Base-by-base conservation (phyloP, 2,888 invertebrate genomes). In the Dorcus hopei region DNA sequence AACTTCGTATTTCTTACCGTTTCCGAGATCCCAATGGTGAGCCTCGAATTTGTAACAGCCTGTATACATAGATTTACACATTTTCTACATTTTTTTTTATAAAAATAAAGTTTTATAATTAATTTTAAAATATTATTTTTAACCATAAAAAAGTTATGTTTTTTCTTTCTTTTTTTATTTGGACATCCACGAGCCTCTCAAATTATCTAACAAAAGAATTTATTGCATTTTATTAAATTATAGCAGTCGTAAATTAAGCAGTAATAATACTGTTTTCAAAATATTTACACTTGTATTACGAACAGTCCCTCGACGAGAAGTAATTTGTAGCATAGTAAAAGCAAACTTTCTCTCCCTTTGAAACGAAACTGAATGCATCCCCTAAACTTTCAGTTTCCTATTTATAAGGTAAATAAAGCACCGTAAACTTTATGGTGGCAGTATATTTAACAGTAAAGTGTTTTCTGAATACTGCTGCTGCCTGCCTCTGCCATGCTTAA, bases 351-450 rank as follows among this genome's bases (percentile, higher is more conserved):
- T 33, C 26, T 45, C 45, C 45, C 45, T 45, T 45, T 45, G 6
- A 45, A 45, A 45, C 19, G 45, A 45, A 45, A 45, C 45, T 45
- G 43, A 51, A 52, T n/a, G n/a, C 39, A 47, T 40, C 56, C 51
- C 26, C 45, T 19, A 9, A 51, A 57, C 56, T 57, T 57, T 57
- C 56, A 43, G 23, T 57, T 57, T 57, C 45, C 47, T 23, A 54
- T 54, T 54, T 54, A 54, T 54, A 16, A 42, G 38, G 16, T 55
- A 45, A 45, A 45, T 45, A 45, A 45, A 19, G 45, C 19, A 45
- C 45, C 45, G 41, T 52, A 59, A 53, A 62, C 38, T 62, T 62
- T 62, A 62, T 62, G 54, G 54, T 51, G 52, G 59, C 52, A 57
- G 52, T 62, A 59, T 54, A 61, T 53, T 61, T 57, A 56, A 59